These are phyloP conservation scores for Drosophila rubida DNA, from an alignment of 2,888 invertebrate species.

Conservation along the genomic window DNA sequence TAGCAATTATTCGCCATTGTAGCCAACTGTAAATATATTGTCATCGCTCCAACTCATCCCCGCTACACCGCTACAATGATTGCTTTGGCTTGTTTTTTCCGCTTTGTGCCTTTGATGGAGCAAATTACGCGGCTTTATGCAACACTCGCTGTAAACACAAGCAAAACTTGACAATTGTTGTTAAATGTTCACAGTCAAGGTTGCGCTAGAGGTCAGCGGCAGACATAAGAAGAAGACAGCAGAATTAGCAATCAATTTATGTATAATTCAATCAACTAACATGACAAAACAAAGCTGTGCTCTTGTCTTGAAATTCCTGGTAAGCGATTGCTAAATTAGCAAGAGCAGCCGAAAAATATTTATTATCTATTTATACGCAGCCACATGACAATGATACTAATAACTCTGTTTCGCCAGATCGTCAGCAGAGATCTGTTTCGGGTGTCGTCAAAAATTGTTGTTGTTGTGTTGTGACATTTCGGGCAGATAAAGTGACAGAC, in stretches of 20 bases:
- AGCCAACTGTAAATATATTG: conserved; percentile 40
- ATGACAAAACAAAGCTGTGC: conserved; percentile 20
- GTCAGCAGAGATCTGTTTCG: conserved; percentile 24
- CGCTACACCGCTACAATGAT: conserved; percentile 24
- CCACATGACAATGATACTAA: conserved; percentile 1
- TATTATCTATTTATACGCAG: not conserved
- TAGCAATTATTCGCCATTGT: conserved; percentile 57
- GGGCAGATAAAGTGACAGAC: conserved; percentile 25
- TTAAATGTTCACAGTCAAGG: conserved; percentile 65
- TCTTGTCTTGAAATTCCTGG: not conserved
- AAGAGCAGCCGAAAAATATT: not conserved
- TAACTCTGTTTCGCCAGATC: conserved; percentile 16
- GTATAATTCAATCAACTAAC: conserved; percentile 30
- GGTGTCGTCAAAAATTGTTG: too few species aligned
- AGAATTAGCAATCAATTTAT: conserved; percentile 6
- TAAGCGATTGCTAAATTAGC: conserved; percentile 10
- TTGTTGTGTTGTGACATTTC: conserved; percentile 30
- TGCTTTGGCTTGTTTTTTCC: conserved; percentile 31
- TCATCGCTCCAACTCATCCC: conserved; percentile 10
- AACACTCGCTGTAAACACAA: conserved; percentile 45
- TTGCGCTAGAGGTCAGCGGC: conserved; percentile 36
- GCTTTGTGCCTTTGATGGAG: conserved; percentile 52
- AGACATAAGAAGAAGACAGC: too few species aligned
- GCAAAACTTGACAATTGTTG: conserved; percentile 31
- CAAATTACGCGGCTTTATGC: conserved; percentile 63